Evolutionary conservation across 1,140 invertebrate genomes (phyloP).

Genomic region (Metaphire vulgaris): DNA sequence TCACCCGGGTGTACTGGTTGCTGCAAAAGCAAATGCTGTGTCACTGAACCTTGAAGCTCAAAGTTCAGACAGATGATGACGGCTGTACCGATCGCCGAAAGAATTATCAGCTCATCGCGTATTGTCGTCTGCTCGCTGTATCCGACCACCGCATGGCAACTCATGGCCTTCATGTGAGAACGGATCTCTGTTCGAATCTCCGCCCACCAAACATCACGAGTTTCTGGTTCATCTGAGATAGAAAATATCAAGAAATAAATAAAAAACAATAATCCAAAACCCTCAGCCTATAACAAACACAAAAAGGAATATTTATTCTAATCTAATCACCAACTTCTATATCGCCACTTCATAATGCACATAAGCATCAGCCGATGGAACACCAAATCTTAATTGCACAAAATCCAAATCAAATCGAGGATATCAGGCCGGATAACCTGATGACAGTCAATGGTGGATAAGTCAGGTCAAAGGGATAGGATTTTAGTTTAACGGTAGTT

Average conservation of each 20-base stretch:
- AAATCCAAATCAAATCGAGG: too few species aligned
- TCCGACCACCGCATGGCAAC: constrained; percentile 87
- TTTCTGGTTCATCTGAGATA: constrained; percentile 82
- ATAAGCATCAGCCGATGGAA: too few species aligned
- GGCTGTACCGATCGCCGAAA: constrained; percentile 88
- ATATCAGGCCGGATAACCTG: too few species aligned
- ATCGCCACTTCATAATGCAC: too few species aligned
- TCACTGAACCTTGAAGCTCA: background rate
- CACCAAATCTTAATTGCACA: too few species aligned
- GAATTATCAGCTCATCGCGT: constrained; percentile 87
- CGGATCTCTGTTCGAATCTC: constrained; percentile 88
- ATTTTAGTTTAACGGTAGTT: too few species aligned
- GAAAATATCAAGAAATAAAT: background rate
- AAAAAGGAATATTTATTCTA: too few species aligned
- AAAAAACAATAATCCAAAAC: too few species aligned
- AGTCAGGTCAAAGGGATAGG: too few species aligned
- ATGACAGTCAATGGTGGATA: too few species aligned
- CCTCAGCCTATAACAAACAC: too few species aligned
- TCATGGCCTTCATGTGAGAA: constrained; percentile 78
- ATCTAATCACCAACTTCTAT: too few species aligned
- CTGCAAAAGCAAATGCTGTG: background rate
- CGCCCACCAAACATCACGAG: constrained; percentile 89
- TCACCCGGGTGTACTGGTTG: constrained; percentile 11
- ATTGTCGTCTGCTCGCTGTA: constrained; percentile 84
- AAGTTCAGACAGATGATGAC: constrained; percentile 62